phyloP scores from a whole-genome alignment of 2,113 vertebrate genomes.

The Calonectris borealis region DNA sequence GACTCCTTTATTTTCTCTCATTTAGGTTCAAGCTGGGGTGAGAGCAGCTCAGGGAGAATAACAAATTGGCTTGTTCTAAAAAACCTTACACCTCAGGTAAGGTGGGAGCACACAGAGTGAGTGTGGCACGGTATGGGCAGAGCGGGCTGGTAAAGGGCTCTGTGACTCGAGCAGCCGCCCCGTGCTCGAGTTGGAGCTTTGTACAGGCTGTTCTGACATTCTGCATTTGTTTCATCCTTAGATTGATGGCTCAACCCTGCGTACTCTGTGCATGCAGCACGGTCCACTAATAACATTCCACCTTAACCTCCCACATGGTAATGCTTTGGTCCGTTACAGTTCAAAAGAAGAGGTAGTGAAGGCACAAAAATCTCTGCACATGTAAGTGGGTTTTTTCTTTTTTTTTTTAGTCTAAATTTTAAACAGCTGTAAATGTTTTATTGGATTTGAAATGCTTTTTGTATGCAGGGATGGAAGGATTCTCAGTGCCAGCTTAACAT shows the following conservation, averaged over 20 bases:
- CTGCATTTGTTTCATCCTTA: not conserved
- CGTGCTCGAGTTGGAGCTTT: not conserved
- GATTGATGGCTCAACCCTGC: slow-evolving; percentile 98
- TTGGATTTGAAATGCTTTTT: not conserved
- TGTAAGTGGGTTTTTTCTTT: slow-evolving; percentile 77
- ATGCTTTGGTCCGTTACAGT: slow-evolving; percentile 97
- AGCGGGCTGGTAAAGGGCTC: not conserved
- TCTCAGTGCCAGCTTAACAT: not conserved
- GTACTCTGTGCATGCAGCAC: slow-evolving; percentile 99
- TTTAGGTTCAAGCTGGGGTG: slow-evolving; percentile 94
- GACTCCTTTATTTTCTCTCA: not conserved
- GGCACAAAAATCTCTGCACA: slow-evolving; percentile 99
- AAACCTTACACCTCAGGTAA: slow-evolving; percentile 99
- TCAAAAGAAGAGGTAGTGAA: slow-evolving; percentile 98
- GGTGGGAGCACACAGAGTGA: not conserved
- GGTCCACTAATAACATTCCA: slow-evolving; percentile 99
- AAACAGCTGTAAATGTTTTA: rapidly evolving
- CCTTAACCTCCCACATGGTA: slow-evolving; percentile 98
- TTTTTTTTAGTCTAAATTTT: not conserved
- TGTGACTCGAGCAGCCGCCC: not conserved
- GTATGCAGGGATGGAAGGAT: not conserved
- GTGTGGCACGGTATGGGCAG: rapidly evolving
- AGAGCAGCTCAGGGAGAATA: slow-evolving; percentile 98
- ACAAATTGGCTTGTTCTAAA: slow-evolving; percentile 98
- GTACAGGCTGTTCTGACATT: not conserved